A percentile compares a stretch with the other conserved stretches of the same genome.
These are phyloP conservation scores for Anneissia japonica DNA, from an alignment of 35 echinoderm and acorn worm species.

Conservation along the genomic window DNA sequence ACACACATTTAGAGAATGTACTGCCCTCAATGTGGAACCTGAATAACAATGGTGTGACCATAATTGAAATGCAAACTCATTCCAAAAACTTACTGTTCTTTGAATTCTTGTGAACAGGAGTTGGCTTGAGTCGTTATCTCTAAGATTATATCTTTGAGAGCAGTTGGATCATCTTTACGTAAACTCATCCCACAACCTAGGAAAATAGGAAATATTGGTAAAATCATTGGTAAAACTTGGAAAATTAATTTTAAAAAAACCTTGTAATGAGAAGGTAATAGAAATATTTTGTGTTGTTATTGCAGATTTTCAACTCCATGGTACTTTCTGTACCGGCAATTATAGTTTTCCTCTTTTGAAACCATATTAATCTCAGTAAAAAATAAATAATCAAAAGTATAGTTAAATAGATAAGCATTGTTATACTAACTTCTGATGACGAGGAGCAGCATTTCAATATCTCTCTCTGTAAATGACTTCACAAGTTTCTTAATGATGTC, in stretches of 20 bases:
- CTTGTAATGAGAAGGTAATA: no score
- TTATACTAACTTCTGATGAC: conserved; percentile 77
- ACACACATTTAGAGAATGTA: no score
- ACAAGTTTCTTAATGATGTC: conserved; percentile 76
- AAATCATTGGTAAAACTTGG: background rate
- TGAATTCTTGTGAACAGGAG: conserved; percentile 60
- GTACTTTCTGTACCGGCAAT: no score
- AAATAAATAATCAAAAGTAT: no score
- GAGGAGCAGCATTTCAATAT: conserved; percentile 88
- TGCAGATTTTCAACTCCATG: no score
- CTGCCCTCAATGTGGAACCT: no score
- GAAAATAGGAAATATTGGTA: background rate
- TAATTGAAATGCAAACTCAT: no score
- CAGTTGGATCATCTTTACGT: conserved; percentile 76
- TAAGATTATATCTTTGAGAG: conserved; percentile 84
- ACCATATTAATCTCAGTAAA: no score
- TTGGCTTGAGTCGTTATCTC: conserved; percentile 69
- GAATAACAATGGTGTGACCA: no score
- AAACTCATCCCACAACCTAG: conserved; percentile 67
- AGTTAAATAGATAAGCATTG: background rate
- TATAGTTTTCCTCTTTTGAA: no score
- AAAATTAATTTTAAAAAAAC: background rate
- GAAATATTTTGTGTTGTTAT: no score
- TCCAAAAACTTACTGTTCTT: conserved; percentile 75
- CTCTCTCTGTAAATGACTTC: conserved; percentile 72